phyloP scores from a whole-genome alignment of 2,888 invertebrate species.

The Caenorhabditis auriculariae region DNA sequence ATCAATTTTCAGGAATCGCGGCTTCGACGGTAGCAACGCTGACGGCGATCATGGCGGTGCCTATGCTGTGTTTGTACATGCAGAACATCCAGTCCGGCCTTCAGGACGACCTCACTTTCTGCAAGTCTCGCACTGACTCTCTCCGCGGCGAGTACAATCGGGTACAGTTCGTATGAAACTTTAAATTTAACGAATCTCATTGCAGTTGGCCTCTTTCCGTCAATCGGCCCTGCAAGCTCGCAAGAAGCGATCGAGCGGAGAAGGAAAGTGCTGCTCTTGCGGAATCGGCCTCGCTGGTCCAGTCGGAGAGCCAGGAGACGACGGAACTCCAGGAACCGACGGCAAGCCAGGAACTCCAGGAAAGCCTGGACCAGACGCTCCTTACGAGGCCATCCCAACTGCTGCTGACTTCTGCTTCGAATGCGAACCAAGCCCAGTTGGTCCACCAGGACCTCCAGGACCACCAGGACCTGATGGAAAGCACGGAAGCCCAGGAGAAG shows the following conservation, averaged over 20 bases:
- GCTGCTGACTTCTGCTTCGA: constrained; percentile 42
- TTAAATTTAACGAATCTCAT: not conserved
- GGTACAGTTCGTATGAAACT: constrained; percentile 2
- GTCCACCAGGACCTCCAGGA: constrained; percentile 32
- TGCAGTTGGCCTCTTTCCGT: constrained; percentile 23
- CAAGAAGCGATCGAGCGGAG: constrained; percentile 18
- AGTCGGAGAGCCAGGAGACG: constrained; percentile 33
- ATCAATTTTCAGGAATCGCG: no score
- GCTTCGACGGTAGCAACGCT: constrained; percentile 55
- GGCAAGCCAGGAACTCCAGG: constrained; percentile 35
- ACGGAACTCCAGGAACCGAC: constrained; percentile 24
- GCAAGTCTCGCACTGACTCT: constrained; percentile 52
- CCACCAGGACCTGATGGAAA: constrained; percentile 29
- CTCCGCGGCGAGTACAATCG: constrained; percentile 53
- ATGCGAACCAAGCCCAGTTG: constrained; percentile 31
- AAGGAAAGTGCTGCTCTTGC: constrained; percentile 41
- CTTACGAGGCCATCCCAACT: constrained; percentile 18
- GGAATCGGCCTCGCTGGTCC: constrained; percentile 43
- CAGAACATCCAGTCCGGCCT: constrained; percentile 59
- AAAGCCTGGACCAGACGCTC: constrained; percentile 26
- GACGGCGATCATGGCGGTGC: constrained; percentile 57
- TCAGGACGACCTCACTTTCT: constrained; percentile 58
- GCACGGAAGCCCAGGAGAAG: constrained; percentile 29
- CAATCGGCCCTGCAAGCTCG: constrained; percentile 20
- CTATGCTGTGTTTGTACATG: constrained; percentile 61